Evolutionary conservation across 2,113 vertebrate species (phyloP).

Genomic region (Colaptes auratus): DNA sequence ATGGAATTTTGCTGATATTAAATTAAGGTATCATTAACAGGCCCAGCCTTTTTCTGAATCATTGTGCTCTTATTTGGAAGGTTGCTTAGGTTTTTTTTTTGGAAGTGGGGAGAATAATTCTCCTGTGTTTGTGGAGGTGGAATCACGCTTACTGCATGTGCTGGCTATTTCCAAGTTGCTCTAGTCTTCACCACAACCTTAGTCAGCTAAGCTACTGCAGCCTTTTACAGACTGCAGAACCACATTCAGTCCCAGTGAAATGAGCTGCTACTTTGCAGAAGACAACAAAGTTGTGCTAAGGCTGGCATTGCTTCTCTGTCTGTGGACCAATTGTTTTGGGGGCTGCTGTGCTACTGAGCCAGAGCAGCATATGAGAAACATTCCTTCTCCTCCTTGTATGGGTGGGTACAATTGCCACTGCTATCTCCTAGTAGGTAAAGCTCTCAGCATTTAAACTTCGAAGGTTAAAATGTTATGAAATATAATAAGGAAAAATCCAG

Average conservation of each 20-base stretch:
- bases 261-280: neutral
- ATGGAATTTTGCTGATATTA: neutral
- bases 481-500: fast-evolving
- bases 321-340: neutral
- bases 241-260: neutral
- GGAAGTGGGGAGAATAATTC: neutral
- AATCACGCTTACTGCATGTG: neutral
- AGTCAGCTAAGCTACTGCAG: neutral
- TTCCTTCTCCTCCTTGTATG: neutral
- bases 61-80: neutral
- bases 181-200: neutral
- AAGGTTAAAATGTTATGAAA: neutral
- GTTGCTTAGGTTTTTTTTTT: neutral
- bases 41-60: neutral
- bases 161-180: neutral
- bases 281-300: neutral
- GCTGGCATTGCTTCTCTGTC: neutral
- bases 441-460: neutral
- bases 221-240: neutral
- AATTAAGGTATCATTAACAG: neutral
- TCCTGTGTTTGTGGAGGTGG: neutral
- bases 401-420: neutral
- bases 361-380: neutral
- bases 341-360: neutral
- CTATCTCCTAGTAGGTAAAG: neutral